These are phyloP conservation scores for Nestor notabilis DNA, from an alignment of 2,113 vertebrate genomes.

Conservation along the genomic window DNA sequence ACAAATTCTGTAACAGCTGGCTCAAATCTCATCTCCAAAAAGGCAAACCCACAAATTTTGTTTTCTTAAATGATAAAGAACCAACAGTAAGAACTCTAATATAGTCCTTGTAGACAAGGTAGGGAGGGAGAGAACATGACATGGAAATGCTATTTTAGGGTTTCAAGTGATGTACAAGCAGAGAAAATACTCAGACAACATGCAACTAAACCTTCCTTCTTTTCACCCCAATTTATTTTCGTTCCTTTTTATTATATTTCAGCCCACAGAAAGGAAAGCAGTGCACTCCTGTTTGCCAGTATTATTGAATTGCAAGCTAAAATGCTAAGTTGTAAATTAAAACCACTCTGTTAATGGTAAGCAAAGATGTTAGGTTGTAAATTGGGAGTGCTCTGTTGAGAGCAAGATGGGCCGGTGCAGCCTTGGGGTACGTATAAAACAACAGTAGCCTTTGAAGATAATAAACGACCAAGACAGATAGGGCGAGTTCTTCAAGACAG, in stretches of 20 bases:
- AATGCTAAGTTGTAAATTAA: background rate
- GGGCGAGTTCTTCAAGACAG: background rate
- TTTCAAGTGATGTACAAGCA: background rate
- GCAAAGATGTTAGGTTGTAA: background rate
- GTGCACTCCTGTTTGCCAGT: background rate
- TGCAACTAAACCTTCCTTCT: background rate
- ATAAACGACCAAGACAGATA: background rate
- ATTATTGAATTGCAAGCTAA: background rate
- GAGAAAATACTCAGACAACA: background rate
- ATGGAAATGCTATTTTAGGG: background rate
- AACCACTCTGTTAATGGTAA: background rate
- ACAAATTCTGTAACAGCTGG: background rate
- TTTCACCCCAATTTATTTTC: background rate
- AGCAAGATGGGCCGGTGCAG: background rate
- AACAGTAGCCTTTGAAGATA: background rate
- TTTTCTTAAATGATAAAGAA: background rate
- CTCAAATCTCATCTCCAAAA: background rate
- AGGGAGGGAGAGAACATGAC: background rate
- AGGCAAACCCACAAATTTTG: background rate
- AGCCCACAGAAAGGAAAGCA: background rate
- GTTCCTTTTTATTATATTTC: background rate
- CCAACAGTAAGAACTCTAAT: background rate
- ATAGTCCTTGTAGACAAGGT: background rate
- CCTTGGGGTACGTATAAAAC: background rate
- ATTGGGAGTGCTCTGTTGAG: background rate